Base-by-base conservation (phyloP, 2,888 invertebrate species). In the Subacronicta megacephala region DNA sequence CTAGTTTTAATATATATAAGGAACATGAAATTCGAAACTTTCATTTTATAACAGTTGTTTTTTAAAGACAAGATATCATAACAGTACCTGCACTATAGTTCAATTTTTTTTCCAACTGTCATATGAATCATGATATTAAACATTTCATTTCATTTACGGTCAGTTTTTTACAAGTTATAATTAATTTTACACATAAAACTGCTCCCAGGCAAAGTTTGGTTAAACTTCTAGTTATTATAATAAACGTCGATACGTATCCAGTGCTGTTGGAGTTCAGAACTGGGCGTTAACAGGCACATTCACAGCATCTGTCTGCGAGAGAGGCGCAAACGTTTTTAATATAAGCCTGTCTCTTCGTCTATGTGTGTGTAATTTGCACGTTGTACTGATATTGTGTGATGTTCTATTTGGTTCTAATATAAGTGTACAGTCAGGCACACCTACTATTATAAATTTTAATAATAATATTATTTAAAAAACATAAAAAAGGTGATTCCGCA, bases 211-310 rank as follows among this genome's bases (percentile, higher is more conserved):
- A 23, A 35, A n/a, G 13, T 17, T 23, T 16, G 20, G 31, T 42
- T 29, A 31, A 60, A 50, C 43, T 58, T 53, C 73, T 75, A 72
- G 76, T 80, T 80, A 78, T 74, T 76, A 80, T 76, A 82, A 87
- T 87, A 88, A 90, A 89, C 85, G 81, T 83, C 80, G 73, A 84
- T 87, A 76, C 73, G 72, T 80, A 79, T 80, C 78, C 83, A 83
- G 71, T 82, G 83, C 82, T 90, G 91, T 91, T 91, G 61, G 76
- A 86, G 87, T 90, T 92, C 92, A 90, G 89, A 85, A 88, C 75
- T 82, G 77, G 72, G 85, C 81, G 87, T 87, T 90, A 90, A 89
- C 86, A 74, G 70, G 82, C 72, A 81, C 90, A 90, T 92, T 90
- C 72, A 51, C 76, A 78, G 81, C 92, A 93, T 90, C 92, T 93